phyloP scores from a whole-genome alignment of 2,113 vertebrate species.

The Puntigrus tetrazona region DNA sequence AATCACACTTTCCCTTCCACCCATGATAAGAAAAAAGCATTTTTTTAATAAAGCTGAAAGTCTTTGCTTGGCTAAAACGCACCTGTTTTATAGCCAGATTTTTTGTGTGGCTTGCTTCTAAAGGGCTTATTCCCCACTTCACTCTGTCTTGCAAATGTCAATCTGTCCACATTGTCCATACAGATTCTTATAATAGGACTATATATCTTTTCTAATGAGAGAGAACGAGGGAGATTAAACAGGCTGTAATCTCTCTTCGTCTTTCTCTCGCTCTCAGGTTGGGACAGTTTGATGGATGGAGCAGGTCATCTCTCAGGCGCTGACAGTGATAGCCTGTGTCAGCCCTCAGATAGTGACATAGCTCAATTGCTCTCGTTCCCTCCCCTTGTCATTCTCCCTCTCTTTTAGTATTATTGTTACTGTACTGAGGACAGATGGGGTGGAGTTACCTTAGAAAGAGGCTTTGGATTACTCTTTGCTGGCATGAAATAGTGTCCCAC shows the following conservation, averaged over 20 bases:
- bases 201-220: constrained; percentile 44
- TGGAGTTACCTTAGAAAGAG: constrained; percentile 2
- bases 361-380: constrained; percentile 32
- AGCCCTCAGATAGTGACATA: constrained; percentile 52
- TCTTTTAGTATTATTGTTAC: constrained; percentile 28
- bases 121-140: constrained; percentile 1
- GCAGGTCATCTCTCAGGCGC: constrained; percentile 56
- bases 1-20: background rate
- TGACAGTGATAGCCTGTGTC: constrained; percentile 66
- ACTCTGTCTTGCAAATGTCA: constrained; percentile 21
- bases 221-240: constrained; percentile 25
- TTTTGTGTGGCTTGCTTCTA: background rate
- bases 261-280: constrained; percentile 24
- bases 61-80: background rate
- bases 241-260: constrained; percentile 16
- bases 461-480: constrained; percentile 2
- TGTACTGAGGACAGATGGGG: constrained; percentile 36
- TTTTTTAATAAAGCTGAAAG: background rate
- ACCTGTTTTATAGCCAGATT: background rate
- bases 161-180: constrained; percentile 23
- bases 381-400: constrained; percentile 38
- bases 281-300: constrained; percentile 62
- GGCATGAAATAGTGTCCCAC: constrained; percentile 25
- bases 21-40: background rate
- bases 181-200: constrained; percentile 32